Percentiles rank a stretch among this genome's conserved stretches.
Evolutionary conservation across 2,113 vertebrate species (phyloP).

Genomic region (Pelodiscus sinensis): DNA sequence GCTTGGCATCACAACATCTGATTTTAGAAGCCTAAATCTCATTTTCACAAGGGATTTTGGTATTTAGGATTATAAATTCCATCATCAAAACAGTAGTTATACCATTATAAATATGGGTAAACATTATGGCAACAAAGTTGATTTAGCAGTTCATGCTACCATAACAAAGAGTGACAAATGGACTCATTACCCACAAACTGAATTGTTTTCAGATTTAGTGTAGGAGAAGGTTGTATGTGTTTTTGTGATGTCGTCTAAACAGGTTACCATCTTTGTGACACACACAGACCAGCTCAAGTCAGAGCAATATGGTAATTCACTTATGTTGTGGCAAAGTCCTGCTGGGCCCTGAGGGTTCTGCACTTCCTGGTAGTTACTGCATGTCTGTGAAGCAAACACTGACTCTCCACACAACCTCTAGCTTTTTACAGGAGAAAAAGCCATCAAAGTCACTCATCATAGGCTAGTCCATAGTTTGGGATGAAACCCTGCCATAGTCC

Average conservation of each 20-base stretch:
- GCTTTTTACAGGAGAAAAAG: no score
- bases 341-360: no score
- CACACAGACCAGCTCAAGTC: neutral
- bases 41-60: neutral
- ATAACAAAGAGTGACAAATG: neutral
- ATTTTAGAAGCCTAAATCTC: neutral
- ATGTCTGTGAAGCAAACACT: no score
- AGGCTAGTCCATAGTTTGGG: no score
- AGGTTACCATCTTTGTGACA: neutral
- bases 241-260: neutral
- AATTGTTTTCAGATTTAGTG: neutral
- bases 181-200: neutral
- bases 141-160: neutral
- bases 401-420: no score
- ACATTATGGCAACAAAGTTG: neutral
- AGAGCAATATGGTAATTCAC: neutral
- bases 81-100: neutral
- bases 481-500: no score
- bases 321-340: neutral
- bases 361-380: no score
- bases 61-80: neutral
- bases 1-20: neutral
- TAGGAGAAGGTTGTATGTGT: neutral
- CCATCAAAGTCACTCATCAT: no score
- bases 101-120: neutral